Evolutionary conservation across 2,888 invertebrate species (phyloP).

Genomic region (Leptarthrus brevirostris): DNA sequence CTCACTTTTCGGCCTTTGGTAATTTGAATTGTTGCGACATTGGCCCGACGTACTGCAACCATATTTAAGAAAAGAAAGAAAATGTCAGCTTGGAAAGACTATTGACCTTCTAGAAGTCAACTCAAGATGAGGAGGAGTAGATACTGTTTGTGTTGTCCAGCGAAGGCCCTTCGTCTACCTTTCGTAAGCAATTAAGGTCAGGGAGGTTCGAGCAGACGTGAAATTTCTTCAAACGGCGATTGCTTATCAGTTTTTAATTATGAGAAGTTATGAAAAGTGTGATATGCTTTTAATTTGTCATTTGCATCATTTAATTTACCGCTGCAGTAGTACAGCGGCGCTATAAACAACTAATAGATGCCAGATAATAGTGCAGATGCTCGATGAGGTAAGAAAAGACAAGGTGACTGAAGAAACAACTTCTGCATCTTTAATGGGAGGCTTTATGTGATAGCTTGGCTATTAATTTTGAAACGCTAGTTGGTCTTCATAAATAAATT

Average conservation of each 20-base stretch:
- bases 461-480: too few species aligned
- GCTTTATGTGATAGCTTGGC: too few species aligned
- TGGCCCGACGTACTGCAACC: constrained; percentile 1
- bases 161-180: constrained; percentile 12
- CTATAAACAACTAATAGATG: neutral
- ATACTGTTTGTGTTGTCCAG: neutral
- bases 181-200: constrained; percentile 42
- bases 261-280: constrained; percentile 2
- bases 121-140: constrained; percentile 17
- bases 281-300: constrained; percentile 22
- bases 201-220: constrained; percentile 6
- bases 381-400: neutral
- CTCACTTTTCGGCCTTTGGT: neutral
- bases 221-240: constrained; percentile 1
- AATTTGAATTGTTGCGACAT: neutral
- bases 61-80: neutral
- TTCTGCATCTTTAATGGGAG: neutral
- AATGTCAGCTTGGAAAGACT: neutral
- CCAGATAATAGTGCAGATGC: neutral
- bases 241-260: constrained; percentile 18
- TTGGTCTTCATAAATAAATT: too few species aligned
- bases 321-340: neutral
- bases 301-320: constrained; percentile 10
- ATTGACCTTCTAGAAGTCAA: constrained; percentile 20
- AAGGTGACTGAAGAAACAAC: neutral